Conservation (phyloP, 2,797 vertebrate genomes). For the Tragelaphus eurycerus region DNA sequence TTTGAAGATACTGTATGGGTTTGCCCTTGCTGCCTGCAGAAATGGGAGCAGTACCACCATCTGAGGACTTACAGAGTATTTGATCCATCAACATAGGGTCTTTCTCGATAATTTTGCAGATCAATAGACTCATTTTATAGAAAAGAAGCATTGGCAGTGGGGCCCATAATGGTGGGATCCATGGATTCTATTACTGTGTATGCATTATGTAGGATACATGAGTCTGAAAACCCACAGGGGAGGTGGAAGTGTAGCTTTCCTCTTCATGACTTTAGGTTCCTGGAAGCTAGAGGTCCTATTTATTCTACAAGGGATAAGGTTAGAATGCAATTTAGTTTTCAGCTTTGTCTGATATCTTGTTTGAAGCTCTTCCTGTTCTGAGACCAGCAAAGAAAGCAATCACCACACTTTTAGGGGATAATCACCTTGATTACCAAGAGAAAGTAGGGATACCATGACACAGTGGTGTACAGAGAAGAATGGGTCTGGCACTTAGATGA, state of each 20-base stretch:
- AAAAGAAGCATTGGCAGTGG: not conserved
- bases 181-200: not conserved
- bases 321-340: not conserved
- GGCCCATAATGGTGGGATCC: accelerated
- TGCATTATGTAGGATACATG: not conserved
- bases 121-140: not conserved
- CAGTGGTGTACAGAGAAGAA: not conserved
- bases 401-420: not conserved
- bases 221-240: not conserved
- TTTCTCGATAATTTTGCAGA: not conserved
- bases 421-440: not conserved
- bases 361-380: not conserved
- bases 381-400: not conserved
- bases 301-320: not conserved
- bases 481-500: not conserved
- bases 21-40: not conserved
- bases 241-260: not conserved
- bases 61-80: not conserved
- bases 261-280: not conserved
- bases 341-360: not conserved
- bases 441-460: not conserved
- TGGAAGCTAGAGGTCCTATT: not conserved
- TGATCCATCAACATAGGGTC: not conserved
- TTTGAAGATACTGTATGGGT: not conserved
- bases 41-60: not conserved